A percentile compares a stretch with the other conserved stretches of the same genome.
Evolutionary conservation across 2,113 vertebrate species (phyloP).

Genomic region (Pangasianodon hypophthalmus): DNA sequence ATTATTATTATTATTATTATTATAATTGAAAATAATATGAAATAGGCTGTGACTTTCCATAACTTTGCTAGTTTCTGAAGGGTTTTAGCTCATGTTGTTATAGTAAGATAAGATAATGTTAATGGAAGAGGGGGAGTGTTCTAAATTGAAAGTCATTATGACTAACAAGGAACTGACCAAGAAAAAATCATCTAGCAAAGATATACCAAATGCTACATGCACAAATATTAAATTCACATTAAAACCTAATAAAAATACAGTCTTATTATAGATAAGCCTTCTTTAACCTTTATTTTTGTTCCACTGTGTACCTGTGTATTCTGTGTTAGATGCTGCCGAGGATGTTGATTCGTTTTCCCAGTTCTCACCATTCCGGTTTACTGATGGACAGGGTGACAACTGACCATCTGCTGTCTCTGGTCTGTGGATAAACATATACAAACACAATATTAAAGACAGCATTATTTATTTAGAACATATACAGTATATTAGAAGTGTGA

Average conservation of each 20-base stretch:
- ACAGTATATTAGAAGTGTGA: not conserved
- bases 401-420: conserved; percentile 92
- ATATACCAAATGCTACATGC: not conserved
- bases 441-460: conserved; percentile 51
- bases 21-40: too few species aligned
- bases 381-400: conserved; percentile 86
- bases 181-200: not conserved
- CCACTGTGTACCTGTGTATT: conserved; percentile 86
- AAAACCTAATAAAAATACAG: not conserved
- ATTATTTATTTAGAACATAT: conserved; percentile 3
- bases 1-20: too few species aligned
- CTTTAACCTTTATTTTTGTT: not conserved
- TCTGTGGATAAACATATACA: conserved; percentile 68
- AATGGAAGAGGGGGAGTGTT: not conserved
- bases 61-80: too few species aligned
- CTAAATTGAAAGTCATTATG: not conserved
- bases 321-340: conserved; percentile 91
- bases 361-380: conserved; percentile 92
- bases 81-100: not conserved
- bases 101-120: not conserved
- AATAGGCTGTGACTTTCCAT: too few species aligned
- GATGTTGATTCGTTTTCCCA: conserved; percentile 98
- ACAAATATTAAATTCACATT: not conserved
- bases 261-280: not conserved
- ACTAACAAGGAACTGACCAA: not conserved